Evolutionary conservation across 2,113 vertebrate genomes (phyloP), one percentile per base, ranked within the genome.

Genomic region (Cathartes aura): DNA sequence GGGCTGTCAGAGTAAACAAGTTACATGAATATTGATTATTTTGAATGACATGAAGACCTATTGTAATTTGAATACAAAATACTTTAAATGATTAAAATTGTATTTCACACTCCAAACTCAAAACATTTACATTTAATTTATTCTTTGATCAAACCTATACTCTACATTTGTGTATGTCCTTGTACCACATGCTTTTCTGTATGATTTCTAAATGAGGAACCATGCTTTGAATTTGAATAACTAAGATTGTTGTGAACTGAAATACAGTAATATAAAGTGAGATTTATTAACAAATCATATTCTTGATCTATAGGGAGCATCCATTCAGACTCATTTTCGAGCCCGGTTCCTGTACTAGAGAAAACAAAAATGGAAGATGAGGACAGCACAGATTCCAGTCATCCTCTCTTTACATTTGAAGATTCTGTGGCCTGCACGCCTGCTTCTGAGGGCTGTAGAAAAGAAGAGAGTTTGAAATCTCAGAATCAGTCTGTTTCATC

Each of bases 281-380:
- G 21, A 34, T 89, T 94, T 96, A 64, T 78, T 98, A 93, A 97
- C 29, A 66, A 64, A 76, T 67, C 59, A 32, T 95, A 30, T 50
- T 97, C 92, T 97, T 96, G 30, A 34, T 93, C 62, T 71, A 12
- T 70, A 98, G 98, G 92, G 95, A 76, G 40, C 63, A 56, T 62
- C 45, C 53, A 56, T 92, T 70, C 95, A 93, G 96, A 60, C 55
- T 95, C 83, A 32, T 12, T 87, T 89, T 78, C 13, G 6, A 66
- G 32, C 29, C 55, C 83, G 81, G 21, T 48, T 93, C 62, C 66
- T 83, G 3, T 78, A 71, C 60, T 12, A 38, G 84, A 96, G 68
- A 74, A 97, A 89, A 58, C n/a, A 68, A 89, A 96, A 95, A 60
- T 19, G 53, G 82, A 98, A 78, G 53, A 83, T 90, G 68, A 86